These are phyloP conservation scores for Trichopria drosophilae DNA, from an alignment of 2,888 invertebrate species.

Conservation along the genomic window DNA sequence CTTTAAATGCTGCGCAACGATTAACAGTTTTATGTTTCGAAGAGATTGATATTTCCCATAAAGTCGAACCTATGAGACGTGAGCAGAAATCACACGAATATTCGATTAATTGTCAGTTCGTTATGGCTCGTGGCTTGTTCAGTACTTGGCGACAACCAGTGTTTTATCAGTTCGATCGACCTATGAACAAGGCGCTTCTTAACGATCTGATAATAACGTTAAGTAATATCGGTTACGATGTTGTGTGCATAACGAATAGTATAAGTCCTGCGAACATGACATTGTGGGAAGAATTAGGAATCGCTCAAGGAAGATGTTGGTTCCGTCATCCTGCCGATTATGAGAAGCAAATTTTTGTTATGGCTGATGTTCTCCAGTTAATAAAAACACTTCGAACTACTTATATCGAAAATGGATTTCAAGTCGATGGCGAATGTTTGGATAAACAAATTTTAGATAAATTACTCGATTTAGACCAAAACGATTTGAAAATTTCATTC, in stretches of 20 bases:
- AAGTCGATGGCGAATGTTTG: no score
- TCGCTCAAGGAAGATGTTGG: no score
- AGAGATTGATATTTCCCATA: conserved; percentile 13
- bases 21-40: conserved; percentile 21
- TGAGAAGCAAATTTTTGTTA: background rate
- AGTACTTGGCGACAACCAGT: conserved; percentile 27
- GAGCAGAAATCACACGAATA: conserved; percentile 18
- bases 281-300: background rate
- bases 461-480: no score
- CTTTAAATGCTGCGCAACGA: conserved; percentile 8
- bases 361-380: conserved; percentile 11
- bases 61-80: conserved; percentile 14
- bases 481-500: background rate
- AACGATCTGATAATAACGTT: conserved; percentile 15
- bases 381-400: conserved; percentile 4
- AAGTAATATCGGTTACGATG: conserved; percentile 19
- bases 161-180: conserved; percentile 26
- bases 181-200: conserved; percentile 25
- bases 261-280: conserved; percentile 11
- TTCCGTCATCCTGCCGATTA: background rate
- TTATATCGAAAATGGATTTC: no score
- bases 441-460: no score
- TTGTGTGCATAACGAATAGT: conserved; percentile 22
- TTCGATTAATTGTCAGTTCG: conserved; percentile 13
- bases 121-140: conserved; percentile 21